phyloP scores from a whole-genome alignment of 2,113 vertebrate genomes.

The Chrysemys picta region DNA sequence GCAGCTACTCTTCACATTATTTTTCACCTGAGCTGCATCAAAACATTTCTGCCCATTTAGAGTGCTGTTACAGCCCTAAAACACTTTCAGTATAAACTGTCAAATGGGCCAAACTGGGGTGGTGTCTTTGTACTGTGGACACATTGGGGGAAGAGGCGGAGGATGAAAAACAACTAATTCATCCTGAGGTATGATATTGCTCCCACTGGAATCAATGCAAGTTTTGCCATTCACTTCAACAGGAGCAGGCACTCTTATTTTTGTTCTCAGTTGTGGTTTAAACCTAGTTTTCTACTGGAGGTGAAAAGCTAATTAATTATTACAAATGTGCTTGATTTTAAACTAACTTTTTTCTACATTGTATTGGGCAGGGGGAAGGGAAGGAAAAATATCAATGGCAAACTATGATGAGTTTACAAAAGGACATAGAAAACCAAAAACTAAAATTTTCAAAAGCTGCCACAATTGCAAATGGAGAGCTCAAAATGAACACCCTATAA shows the following conservation, averaged over 20 bases:
- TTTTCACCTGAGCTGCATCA: not conserved
- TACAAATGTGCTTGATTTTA: not conserved
- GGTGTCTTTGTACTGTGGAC: not conserved
- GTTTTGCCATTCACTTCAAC: not conserved
- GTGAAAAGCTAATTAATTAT: not conserved
- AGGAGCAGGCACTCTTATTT: not conserved
- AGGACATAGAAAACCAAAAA: conserved; percentile 23
- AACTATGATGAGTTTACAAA: not conserved
- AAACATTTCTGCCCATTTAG: not conserved
- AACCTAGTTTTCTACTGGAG: not conserved
- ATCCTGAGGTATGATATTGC: not conserved
- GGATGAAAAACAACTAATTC: not conserved
- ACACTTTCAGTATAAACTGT: not conserved
- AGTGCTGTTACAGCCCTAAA: not conserved
- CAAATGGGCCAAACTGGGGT: not conserved
- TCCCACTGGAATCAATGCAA: not conserved
- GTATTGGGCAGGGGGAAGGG: not conserved
- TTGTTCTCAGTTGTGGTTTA: not conserved
- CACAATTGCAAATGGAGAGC: conserved; percentile 30
- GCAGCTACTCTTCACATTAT: not conserved
- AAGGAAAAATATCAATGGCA: conserved; percentile 30
- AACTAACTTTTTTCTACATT: not conserved
- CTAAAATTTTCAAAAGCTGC: not conserved
- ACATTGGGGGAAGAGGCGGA: fast-evolving
- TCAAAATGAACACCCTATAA: conserved; percentile 18